Conservation (phyloP, 1,140 invertebrate genomes). For the Psilanteris sp. region DNA sequence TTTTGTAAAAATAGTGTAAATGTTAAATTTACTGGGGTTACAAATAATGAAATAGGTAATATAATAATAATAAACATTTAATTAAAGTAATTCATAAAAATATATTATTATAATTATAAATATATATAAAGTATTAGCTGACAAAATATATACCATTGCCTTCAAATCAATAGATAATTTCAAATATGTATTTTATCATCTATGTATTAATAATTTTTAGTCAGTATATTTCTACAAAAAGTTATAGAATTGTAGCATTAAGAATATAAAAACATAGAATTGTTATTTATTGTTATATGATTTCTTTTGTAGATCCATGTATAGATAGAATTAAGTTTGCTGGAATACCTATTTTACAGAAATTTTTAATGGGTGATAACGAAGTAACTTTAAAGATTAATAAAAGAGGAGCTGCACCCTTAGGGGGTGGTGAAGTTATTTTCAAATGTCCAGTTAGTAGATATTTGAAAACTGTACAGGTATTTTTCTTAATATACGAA, state of each 20-base stretch:
- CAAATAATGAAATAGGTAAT: conserved; percentile 86
- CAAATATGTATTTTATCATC: no score
- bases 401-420: conserved; percentile 90
- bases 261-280: no score
- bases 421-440: conserved; percentile 93
- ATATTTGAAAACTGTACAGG: conserved; percentile 84
- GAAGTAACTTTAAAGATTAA: conserved; percentile 91
- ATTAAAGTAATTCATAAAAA: no score
- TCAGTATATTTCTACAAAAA: no score
- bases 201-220: no score
- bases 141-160: no score
- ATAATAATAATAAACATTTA: conserved; percentile 10
- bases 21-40: conserved; percentile 91
- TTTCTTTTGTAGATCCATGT: conserved; percentile 83
- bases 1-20: conserved; percentile 96
- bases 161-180: no score
- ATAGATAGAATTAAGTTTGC: conserved; percentile 92
- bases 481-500: conserved; percentile 62
- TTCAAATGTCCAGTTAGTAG: conserved; percentile 92
- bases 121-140: no score
- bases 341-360: conserved; percentile 89
- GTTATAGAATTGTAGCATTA: no score
- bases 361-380: conserved; percentile 93
- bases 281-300: no score
- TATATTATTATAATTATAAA: no score